Base-by-base conservation (phyloP, 2,797 vertebrate genomes). In the Antennarius maculatus region DNA sequence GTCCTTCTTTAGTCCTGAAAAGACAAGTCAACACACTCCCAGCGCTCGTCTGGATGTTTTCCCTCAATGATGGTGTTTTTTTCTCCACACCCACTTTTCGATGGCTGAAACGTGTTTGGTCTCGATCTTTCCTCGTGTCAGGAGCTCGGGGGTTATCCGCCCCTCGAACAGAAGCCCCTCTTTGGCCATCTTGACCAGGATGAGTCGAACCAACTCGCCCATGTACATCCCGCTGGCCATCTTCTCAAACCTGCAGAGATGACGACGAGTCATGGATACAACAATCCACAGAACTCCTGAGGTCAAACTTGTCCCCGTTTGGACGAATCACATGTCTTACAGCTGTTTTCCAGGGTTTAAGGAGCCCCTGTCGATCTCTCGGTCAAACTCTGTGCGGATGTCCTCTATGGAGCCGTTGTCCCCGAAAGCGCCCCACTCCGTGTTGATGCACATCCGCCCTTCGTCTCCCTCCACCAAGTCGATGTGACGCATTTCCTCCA, bases 141-240 rank as follows among this genome's bases (percentile, higher is more conserved):
- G 93, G 58, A 98, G 95, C 83, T 99, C 97, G 0, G 98, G 96
- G 10, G 97, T 99, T 67, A 99, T 98, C 37, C 95, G 93, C 0
- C 98, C 97, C 81, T 99, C 97, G 79, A 99, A 99, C 1, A 99
- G 90, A 37, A 98, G 91, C 8, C 97, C 95, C 61, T 98, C 97
- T 80, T 98, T 99, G 80, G 97, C 97, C 98, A 99, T 99, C 89
- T 99, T 99, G n/a, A 99, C 97, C 80, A 99, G 90, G 78, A 99
- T 97, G 73, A 99, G 95, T 39, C 97, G 93, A n/a, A 99, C 97
- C 74, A 99, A 93, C 84, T 99, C 98, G 0, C 98, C 98, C 93
- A 98, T 92, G 90, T 99, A 99, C 95, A 98, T 91, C 48, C 98
- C 98, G 0, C 98, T 99, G 81, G 95, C 96, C 98, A 99, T 97